Evolutionary conservation across 2,797 vertebrate species (phyloP), one percentile per base, ranked within the genome.

Genomic region (Microchirus variegatus): DNA sequence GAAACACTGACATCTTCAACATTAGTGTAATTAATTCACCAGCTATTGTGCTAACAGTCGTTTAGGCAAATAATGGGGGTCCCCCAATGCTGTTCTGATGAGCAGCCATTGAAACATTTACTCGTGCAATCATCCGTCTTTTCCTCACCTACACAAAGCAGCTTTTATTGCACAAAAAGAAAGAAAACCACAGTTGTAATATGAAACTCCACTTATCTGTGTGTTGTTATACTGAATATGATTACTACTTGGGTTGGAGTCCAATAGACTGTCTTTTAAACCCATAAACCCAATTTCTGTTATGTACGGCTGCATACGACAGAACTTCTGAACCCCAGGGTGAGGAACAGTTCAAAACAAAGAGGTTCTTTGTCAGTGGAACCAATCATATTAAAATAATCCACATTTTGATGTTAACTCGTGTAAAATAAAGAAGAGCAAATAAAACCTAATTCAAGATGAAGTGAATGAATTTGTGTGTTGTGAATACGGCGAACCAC

Each of bases 1-100:
- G 5, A 31, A 31, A 31, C 3, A 31, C 31, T 31, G 31, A 31
- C 31, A 8, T 31, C 31, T 31, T 31, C 31, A 53, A 80, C 68
- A 75, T 55, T 72, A 70, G 62, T 75, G 38, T 67, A 68, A 80
- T 82, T 64, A 77, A 78, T 73, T 75, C 53, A 67, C 42, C 56
- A 31, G 46, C 73, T 67, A 45, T 72, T 76, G 65, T 71, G 49
- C 37, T 45, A 65, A 61, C 70, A 61, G 63, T 44, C 70, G 65
- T 61, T 66, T 65, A 73, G 53, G 58, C 15, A 38, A 76, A 74
- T 70, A 81, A 73, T 78, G 66, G 56, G 56, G 51, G 46, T 75
- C 63, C 40, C n/a, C 36, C n/a, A 26, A 51, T 10, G 10, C 62
- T 58, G 58, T 57, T 77, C 77, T 77, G 67, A 67, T 55, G 43